Percentiles rank a stretch among this genome's conserved stretches.
Evolutionary conservation across 1,140 invertebrate species (phyloP).

Genomic region (Drosophila saltans): DNA sequence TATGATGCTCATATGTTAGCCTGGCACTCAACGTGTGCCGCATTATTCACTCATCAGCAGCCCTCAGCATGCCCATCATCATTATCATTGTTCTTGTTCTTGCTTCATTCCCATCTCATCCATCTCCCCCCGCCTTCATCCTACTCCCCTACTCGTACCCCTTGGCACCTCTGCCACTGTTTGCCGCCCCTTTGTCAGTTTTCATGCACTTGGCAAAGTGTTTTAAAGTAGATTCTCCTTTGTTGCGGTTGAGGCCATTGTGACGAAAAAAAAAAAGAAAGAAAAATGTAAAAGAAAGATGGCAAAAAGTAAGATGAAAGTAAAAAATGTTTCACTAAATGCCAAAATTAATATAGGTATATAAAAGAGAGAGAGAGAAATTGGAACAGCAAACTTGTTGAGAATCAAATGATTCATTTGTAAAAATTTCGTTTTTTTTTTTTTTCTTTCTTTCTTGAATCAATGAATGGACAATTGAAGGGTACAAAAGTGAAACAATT

Average conservation of each 20-base stretch:
- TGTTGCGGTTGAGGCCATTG: conserved; percentile 69
- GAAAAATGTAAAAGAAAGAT: conserved; percentile 20
- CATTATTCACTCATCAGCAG: conserved; percentile 74
- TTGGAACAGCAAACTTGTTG: neutral
- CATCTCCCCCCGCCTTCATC: neutral
- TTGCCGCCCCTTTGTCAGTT: conserved; percentile 62
- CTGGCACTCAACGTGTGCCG: conserved; percentile 71
- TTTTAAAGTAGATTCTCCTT: conserved; percentile 70
- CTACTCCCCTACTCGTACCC: neutral
- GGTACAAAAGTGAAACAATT: no score
- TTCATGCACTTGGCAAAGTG: conserved; percentile 57
- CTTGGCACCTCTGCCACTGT: neutral
- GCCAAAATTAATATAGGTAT: conserved; percentile 42
- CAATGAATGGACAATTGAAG: no score
- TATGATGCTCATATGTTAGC: conserved; percentile 74
- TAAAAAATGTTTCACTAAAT: conserved; percentile 41
- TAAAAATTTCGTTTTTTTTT: neutral
- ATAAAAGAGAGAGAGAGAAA: neutral
- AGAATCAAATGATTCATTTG: neutral
- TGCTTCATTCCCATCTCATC: conserved; percentile 35
- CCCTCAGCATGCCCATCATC: conserved; percentile 70
- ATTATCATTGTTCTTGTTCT: conserved; percentile 67
- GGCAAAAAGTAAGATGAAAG: conserved; percentile 15
- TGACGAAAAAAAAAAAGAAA: conserved; percentile 5
- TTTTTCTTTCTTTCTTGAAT: neutral